Percentiles rank a stretch among this genome's conserved stretches.
These are phyloP conservation scores for Hybognathus amarus DNA, from an alignment of 2,797 vertebrate species.

Conservation along the genomic window DNA sequence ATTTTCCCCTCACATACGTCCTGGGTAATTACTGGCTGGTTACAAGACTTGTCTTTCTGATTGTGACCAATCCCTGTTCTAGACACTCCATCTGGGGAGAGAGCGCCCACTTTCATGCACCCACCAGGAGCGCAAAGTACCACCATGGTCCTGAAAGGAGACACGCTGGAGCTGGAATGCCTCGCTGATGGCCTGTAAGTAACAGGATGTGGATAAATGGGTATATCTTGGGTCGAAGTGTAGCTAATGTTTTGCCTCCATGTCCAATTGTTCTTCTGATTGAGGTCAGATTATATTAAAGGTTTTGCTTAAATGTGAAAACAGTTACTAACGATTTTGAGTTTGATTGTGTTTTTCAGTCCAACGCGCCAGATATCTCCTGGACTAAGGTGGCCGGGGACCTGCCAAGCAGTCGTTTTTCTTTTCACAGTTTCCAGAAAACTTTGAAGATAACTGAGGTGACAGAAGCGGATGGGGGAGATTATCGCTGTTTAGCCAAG, in stretches of 20 bases:
- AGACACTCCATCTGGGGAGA: constrained; percentile 86
- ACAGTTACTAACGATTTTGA: neutral
- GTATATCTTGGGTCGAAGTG: neutral
- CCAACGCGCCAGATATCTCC: constrained; percentile 89
- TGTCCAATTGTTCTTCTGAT: neutral
- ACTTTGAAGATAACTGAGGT: constrained; percentile 88
- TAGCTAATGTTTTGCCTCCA: neutral
- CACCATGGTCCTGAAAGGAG: constrained; percentile 88
- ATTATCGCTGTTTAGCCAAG: constrained; percentile 87
- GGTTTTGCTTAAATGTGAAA: neutral
- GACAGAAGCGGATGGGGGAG: constrained; percentile 88
- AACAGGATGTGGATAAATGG: neutral
- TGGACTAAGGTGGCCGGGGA: constrained; percentile 91
- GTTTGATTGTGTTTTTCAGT: constrained; percentile 69
- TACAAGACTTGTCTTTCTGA: constrained; percentile 47
- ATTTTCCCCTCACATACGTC: neutral
- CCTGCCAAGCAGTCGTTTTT: constrained; percentile 80
- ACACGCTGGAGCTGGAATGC: constrained; percentile 90
- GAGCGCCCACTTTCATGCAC: constrained; percentile 84
- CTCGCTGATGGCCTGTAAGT: constrained; percentile 97
- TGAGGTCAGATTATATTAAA: neutral
- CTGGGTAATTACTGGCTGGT: constrained; percentile 28
- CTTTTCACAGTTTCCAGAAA: constrained; percentile 88
- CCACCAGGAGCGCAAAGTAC: constrained; percentile 85
- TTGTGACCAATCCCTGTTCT: constrained; percentile 61